Conservation (phyloP, 1,140 invertebrate genomes). For the Ptiloglossa arizonensis region DNA sequence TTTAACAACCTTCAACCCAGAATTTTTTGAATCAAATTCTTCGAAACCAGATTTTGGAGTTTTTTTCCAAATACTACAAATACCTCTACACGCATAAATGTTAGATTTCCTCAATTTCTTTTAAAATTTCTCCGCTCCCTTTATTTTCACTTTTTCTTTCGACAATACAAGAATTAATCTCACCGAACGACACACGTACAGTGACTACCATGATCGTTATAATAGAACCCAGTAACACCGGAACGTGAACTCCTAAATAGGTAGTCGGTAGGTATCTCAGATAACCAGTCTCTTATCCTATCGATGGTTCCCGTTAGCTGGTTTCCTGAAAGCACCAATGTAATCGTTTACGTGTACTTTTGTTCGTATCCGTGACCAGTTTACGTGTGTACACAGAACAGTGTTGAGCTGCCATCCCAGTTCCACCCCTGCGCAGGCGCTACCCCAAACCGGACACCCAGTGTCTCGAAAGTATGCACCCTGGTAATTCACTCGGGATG, state of each 20-base stretch:
- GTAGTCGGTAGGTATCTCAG: neutral
- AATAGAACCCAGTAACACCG: neutral
- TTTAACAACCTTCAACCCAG: too few relatives aligned
- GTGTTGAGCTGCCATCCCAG: neutral
- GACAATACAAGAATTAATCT: neutral
- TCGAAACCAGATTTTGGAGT: too few relatives aligned
- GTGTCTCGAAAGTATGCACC: constrained; percentile 53
- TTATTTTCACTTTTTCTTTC: neutral
- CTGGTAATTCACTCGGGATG: constrained; percentile 47
- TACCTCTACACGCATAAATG: too few relatives aligned
- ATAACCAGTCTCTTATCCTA: neutral
- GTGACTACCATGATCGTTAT: neutral
- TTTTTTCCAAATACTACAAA: too few relatives aligned
- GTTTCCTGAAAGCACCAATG: constrained; percentile 1
- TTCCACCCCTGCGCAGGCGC: constrained; percentile 32
- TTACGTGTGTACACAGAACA: neutral
- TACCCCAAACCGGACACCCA: constrained; percentile 31
- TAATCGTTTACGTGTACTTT: neutral
- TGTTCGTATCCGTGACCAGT: neutral
- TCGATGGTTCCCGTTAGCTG: too few relatives aligned
- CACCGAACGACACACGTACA: neutral
- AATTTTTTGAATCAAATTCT: too few relatives aligned
- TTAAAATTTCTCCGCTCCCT: neutral
- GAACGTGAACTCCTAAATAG: neutral
- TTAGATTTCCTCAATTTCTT: neutral